Percentiles rank a stretch among this genome's conserved stretches.
Evolutionary conservation across 2,797 vertebrate species (phyloP).

Genomic region (Muscicapa striata): DNA sequence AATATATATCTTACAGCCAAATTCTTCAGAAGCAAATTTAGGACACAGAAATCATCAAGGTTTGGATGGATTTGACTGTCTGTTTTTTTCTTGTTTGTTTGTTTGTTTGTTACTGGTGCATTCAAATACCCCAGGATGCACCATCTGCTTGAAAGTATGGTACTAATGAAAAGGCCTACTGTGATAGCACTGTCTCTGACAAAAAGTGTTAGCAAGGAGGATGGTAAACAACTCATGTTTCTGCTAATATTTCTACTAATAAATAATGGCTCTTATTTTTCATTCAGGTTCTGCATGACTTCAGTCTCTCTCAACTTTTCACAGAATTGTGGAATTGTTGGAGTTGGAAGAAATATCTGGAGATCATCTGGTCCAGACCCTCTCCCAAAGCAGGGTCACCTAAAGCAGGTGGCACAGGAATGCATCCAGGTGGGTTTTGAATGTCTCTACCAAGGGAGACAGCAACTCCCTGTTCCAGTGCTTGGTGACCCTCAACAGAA

Average conservation of each 20-base stretch:
- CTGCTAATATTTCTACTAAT: neutral
- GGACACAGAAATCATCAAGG: neutral
- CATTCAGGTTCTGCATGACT: neutral
- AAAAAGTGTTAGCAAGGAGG: neutral
- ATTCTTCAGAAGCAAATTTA: neutral
- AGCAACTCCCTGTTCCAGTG: neutral
- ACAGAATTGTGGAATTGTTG: neutral
- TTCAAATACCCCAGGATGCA: neutral
- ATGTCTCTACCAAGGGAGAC: neutral
- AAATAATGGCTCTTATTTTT: neutral
- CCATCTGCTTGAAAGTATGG: neutral
- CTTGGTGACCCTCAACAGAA: neutral
- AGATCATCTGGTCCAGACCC: neutral
- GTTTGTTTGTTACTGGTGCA: neutral
- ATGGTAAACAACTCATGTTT: neutral
- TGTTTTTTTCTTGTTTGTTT: neutral
- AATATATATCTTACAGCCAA: neutral
- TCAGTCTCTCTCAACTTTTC: neutral
- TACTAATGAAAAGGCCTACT: neutral
- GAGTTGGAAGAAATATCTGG: neutral
- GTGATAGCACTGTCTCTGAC: neutral
- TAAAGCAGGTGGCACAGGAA: neutral
- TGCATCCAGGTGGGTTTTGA: neutral
- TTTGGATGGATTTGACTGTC: neutral
- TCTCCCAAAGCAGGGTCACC: neutral